These are phyloP conservation scores for Dolichomitus sp. DNA, from an alignment of 2,888 invertebrate genomes.

Conservation along the genomic window DNA sequence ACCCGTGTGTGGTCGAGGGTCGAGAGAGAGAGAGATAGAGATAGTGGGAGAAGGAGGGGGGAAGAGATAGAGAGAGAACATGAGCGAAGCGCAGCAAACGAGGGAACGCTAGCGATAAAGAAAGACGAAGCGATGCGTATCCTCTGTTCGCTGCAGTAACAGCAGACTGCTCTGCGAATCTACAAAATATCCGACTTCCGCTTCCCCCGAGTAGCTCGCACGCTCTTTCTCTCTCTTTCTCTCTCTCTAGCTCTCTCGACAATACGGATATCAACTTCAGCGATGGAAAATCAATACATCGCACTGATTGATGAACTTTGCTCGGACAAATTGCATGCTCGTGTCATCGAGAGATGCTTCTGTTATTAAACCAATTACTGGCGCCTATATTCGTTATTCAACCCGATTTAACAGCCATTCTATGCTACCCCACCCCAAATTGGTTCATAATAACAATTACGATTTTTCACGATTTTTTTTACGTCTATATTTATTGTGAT, in stretches of 20 bases:
- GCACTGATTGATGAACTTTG: slow-evolving; percentile 65
- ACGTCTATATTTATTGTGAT: not conserved
- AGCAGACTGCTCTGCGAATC: slow-evolving; percentile 59
- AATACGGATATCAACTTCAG: slow-evolving; percentile 64
- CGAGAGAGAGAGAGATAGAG: slow-evolving; percentile 2
- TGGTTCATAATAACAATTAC: not conserved
- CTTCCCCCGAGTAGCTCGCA: slow-evolving; percentile 28
- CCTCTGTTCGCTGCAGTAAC: slow-evolving; percentile 60
- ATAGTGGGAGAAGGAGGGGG: no score
- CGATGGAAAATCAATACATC: slow-evolving; percentile 68
- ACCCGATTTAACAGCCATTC: slow-evolving; percentile 46
- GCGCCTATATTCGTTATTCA: slow-evolving; percentile 43
- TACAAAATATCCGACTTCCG: slow-evolving; percentile 64
- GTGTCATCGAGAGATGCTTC: slow-evolving; percentile 22
- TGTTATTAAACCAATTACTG: slow-evolving; percentile 39
- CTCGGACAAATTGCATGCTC: slow-evolving; percentile 49
- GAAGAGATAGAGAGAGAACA: not conserved
- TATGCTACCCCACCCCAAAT: not conserved
- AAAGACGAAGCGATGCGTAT: slow-evolving; percentile 46
- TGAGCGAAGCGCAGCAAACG: slow-evolving; percentile 1
- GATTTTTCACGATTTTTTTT: not conserved
- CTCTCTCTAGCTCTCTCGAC: slow-evolving; percentile 27
- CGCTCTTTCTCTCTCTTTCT: slow-evolving; percentile 14
- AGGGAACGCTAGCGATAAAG: slow-evolving; percentile 18
- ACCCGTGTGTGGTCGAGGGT: slow-evolving; percentile 33